These are phyloP conservation scores for Notamacropus eugenii DNA, from an alignment of 2,797 vertebrate species.

Conservation along the genomic window DNA sequence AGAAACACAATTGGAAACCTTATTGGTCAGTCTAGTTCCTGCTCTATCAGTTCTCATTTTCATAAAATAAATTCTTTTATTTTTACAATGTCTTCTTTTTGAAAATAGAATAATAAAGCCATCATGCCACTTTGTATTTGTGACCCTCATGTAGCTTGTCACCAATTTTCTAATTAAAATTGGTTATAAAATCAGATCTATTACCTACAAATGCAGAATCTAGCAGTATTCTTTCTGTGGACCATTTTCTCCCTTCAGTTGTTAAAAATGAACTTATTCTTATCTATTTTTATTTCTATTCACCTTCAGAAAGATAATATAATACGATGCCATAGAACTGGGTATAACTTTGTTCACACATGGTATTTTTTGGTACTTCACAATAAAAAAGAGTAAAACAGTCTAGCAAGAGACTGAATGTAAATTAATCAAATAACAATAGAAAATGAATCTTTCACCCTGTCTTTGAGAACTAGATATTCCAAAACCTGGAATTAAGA, in stretches of 20 bases:
- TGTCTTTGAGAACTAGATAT: slow-evolving; percentile 53
- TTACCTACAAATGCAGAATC: slow-evolving; percentile 64
- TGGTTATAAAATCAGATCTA: slow-evolving; percentile 46
- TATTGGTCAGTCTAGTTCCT: slow-evolving; percentile 1
- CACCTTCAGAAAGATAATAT: slow-evolving; percentile 58
- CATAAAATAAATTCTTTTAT: slow-evolving; percentile 3
- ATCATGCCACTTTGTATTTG: slow-evolving; percentile 28
- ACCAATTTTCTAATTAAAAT: slow-evolving; percentile 64
- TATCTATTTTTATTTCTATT: slow-evolving; percentile 69
- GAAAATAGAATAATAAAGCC: neutral
- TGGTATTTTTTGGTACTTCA: neutral
- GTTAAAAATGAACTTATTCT: slow-evolving; percentile 55
- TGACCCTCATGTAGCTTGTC: slow-evolving; percentile 63
- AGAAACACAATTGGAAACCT: slow-evolving; percentile 17
- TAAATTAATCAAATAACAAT: slow-evolving; percentile 18
- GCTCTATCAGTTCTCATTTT: slow-evolving; percentile 38
- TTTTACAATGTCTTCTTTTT: slow-evolving; percentile 15
- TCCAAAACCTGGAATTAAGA: neutral
- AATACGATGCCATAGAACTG: neutral
- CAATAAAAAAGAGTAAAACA: slow-evolving; percentile 35
- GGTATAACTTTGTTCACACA: slow-evolving; percentile 30
- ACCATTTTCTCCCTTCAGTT: slow-evolving; percentile 61
- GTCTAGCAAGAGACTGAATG: slow-evolving; percentile 4
- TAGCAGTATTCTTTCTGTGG: slow-evolving; percentile 61
- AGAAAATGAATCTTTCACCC: neutral